These are phyloP conservation scores for Aphelenchoides besseyi DNA, from an alignment of 1,140 invertebrate species.

Conservation along the genomic window DNA sequence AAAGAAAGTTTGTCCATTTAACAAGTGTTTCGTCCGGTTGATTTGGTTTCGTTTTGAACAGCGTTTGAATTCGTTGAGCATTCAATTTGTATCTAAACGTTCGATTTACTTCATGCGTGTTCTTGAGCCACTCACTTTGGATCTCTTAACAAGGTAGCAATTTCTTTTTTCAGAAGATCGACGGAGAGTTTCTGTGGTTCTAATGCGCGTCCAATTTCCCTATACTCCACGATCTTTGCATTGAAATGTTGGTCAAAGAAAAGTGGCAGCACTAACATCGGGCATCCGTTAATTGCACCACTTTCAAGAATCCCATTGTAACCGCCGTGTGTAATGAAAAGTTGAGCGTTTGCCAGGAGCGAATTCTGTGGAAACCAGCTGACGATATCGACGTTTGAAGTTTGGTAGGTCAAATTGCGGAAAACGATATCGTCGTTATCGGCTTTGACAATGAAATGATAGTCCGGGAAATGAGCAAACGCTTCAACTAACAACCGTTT, in stretches of 20 bases:
- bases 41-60: conserved; percentile 34
- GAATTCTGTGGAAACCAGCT: conserved; percentile 39
- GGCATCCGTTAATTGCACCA: conserved; percentile 37
- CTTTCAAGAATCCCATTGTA: conserved; percentile 47
- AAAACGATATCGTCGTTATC: conserved; percentile 24
- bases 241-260: conserved; percentile 50
- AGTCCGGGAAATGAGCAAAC: conserved; percentile 38
- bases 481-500: conserved; percentile 29
- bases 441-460: conserved; percentile 43
- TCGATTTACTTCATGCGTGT: not conserved
- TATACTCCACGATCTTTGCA: conserved; percentile 45
- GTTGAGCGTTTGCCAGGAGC: conserved; percentile 38
- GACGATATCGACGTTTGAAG: conserved; percentile 37
- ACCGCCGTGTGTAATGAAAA: conserved; percentile 52
- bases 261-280: conserved; percentile 48
- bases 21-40: conserved; percentile 36
- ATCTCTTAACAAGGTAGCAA: conserved; percentile 2
- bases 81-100: conserved; percentile 37
- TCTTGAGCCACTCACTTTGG: not conserved
- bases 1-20: conserved; percentile 45
- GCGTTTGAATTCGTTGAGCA: conserved; percentile 27
- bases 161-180: not conserved
- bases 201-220: conserved; percentile 25
- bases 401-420: conserved; percentile 26
- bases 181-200: not conserved